Conservation (phyloP, 2,888 invertebrate species). For the Leptogaster cylindrica region DNA sequence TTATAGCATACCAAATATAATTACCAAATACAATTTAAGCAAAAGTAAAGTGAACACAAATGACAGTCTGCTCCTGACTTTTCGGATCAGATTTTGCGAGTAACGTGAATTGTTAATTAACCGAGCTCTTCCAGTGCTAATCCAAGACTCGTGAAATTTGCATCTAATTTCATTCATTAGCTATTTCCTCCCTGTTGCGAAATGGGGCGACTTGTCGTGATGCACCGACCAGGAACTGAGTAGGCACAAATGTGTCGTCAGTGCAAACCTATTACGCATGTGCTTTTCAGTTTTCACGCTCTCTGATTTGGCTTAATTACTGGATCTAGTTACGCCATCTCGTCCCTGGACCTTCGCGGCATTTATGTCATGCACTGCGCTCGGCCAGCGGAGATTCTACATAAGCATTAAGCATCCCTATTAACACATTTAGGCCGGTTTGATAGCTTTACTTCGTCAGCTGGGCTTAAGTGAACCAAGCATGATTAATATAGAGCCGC, state of each 20-base stretch:
- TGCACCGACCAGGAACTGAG: slow-evolving; percentile 30
- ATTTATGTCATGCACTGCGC: slow-evolving; percentile 2
- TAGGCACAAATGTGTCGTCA: slow-evolving; percentile 13
- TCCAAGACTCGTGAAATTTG: slow-evolving; percentile 13
- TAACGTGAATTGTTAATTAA: too few species aligned
- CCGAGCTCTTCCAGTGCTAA: too few species aligned
- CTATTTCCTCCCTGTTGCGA: slow-evolving; percentile 13
- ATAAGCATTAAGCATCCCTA: not conserved
- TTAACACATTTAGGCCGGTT: slow-evolving; percentile 10
- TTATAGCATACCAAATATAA: too few species aligned
- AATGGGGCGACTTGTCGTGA: slow-evolving; percentile 11
- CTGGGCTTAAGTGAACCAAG: slow-evolving; percentile 22
- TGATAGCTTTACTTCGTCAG: slow-evolving; percentile 5
- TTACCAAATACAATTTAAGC: too few species aligned
- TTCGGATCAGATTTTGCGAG: too few species aligned
- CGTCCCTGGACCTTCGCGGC: slow-evolving; percentile 31
- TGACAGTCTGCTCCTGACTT: too few species aligned
- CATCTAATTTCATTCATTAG: slow-evolving; percentile 19
- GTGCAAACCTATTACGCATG: slow-evolving; percentile 16
- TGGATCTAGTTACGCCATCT: slow-evolving; percentile 4
- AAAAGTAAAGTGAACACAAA: too few species aligned
- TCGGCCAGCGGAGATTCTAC: not conserved
- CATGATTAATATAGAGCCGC: too few species aligned
- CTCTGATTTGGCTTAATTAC: slow-evolving; percentile 18
- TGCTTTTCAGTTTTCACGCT: not conserved